phyloP scores from a whole-genome alignment of 2,797 vertebrate genomes.

The Cebuella pygmaea region DNA sequence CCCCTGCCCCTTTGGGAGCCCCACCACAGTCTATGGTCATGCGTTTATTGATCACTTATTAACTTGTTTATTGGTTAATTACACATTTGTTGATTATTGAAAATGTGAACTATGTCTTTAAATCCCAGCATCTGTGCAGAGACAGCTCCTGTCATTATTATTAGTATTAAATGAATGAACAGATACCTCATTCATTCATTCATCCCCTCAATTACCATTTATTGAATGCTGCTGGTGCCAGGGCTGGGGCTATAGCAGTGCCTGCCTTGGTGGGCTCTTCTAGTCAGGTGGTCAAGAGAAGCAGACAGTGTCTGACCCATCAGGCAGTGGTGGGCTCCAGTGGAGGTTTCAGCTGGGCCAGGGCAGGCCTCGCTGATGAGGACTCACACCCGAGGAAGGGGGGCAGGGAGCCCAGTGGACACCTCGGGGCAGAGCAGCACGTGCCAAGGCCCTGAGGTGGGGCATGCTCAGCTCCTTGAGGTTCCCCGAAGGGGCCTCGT shows the following conservation, averaged over 20 bases:
- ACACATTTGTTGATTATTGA: not conserved
- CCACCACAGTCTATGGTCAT: accelerated
- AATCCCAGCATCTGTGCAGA: not conserved
- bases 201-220: not conserved
- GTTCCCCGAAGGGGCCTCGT: not conserved
- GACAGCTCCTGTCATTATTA: not conserved
- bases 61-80: not conserved
- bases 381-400: not conserved
- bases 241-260: not conserved
- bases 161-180: not conserved
- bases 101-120: not conserved
- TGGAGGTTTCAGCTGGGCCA: not conserved
- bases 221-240: not conserved
- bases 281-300: too few relatives aligned
- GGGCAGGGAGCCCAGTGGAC: not conserved
- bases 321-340: accelerated
- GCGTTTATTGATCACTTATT: not conserved
- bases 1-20: not conserved
- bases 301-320: accelerated
- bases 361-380: not conserved
- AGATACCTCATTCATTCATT: not conserved
- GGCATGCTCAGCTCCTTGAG: not conserved
- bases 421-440: accelerated
- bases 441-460: not conserved
- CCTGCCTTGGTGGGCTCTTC: not conserved